Evolutionary conservation across 1,140 invertebrate species (phyloP).

Genomic region (Temnothorax curvispinosus): DNA sequence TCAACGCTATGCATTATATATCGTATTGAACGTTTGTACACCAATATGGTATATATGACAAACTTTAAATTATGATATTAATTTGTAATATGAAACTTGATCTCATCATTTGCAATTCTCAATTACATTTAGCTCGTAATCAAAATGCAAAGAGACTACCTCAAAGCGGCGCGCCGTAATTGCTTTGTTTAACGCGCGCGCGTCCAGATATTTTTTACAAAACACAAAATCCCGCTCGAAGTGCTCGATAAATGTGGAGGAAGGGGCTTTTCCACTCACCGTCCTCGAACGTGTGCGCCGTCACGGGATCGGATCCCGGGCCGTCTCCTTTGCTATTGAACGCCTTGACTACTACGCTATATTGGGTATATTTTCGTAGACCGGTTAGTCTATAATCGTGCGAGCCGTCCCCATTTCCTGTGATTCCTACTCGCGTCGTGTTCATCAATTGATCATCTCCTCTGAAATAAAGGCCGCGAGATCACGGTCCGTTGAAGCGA

Average conservation of each 20-base stretch:
- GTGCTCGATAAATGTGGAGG: neutral
- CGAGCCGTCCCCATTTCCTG: constrained; percentile 84
- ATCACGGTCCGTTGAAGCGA: constrained; percentile 34
- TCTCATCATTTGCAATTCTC: constrained; percentile 58
- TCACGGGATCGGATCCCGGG: constrained; percentile 89
- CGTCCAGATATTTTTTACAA: constrained; percentile 18
- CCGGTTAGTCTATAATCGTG: constrained; percentile 88
- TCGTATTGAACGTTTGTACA: constrained; percentile 10
- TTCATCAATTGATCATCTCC: constrained; percentile 82
- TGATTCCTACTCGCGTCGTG: constrained; percentile 85
- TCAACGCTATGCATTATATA: constrained; percentile 53
- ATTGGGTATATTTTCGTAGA: constrained; percentile 92
- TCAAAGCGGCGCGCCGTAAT: constrained; percentile 43
- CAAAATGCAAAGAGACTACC: constrained; percentile 42
- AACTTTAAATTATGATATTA: constrained; percentile 60
- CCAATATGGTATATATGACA: neutral
- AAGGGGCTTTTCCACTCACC: constrained; percentile 84
- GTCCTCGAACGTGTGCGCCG: constrained; percentile 92
- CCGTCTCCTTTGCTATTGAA: constrained; percentile 93
- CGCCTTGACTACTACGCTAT: constrained; percentile 91
- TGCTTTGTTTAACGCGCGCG: constrained; percentile 42
- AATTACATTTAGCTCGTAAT: constrained; percentile 44
- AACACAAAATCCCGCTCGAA: neutral
- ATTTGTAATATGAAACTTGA: constrained; percentile 54
- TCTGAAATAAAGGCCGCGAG: constrained; percentile 72